Conservation (phyloP, 2,888 invertebrate species). For the Arctia plantaginis region DNA sequence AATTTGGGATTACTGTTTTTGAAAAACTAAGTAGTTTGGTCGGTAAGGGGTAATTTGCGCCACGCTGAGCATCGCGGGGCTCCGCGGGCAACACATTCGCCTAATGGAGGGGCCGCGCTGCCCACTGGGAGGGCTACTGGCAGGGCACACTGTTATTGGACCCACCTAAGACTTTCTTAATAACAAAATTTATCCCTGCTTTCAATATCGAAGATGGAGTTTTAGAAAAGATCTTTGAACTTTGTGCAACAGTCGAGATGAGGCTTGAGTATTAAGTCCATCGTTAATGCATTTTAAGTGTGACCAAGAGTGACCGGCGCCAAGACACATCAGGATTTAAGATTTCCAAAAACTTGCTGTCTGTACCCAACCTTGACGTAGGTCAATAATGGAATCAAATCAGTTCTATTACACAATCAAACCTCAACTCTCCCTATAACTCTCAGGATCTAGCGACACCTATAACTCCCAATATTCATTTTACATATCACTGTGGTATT, state of each 20-base stretch:
- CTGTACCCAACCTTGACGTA: no score
- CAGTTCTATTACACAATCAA: not conserved
- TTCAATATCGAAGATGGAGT: slow-evolving; percentile 37
- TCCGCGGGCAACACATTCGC: slow-evolving; percentile 69
- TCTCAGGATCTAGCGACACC: not conserved
- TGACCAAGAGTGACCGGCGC: slow-evolving; percentile 4
- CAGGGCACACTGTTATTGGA: slow-evolving; percentile 76
- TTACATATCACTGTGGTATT: not conserved
- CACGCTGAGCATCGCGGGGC: slow-evolving; percentile 78
- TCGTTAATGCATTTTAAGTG: slow-evolving; percentile 29
- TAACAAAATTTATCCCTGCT: slow-evolving; percentile 66
- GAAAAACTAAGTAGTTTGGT: slow-evolving; percentile 59
- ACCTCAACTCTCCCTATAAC: not conserved
- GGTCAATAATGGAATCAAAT: not conserved
- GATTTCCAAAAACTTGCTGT: no score
- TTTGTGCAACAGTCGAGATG: slow-evolving; percentile 19
- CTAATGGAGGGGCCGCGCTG: slow-evolving; percentile 74
- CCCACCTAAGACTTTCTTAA: slow-evolving; percentile 73
- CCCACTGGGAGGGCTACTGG: slow-evolving; percentile 75
- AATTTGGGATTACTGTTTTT: slow-evolving; percentile 59
- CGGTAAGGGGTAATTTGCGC: slow-evolving; percentile 52
- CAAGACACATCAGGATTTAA: not conserved
- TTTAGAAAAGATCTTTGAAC: slow-evolving; percentile 30
- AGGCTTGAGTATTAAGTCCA: slow-evolving; percentile 29
- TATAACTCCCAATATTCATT: not conserved